Evolutionary conservation across 1,140 invertebrate species (phyloP).

Genomic region (Oscheius sp.): DNA sequence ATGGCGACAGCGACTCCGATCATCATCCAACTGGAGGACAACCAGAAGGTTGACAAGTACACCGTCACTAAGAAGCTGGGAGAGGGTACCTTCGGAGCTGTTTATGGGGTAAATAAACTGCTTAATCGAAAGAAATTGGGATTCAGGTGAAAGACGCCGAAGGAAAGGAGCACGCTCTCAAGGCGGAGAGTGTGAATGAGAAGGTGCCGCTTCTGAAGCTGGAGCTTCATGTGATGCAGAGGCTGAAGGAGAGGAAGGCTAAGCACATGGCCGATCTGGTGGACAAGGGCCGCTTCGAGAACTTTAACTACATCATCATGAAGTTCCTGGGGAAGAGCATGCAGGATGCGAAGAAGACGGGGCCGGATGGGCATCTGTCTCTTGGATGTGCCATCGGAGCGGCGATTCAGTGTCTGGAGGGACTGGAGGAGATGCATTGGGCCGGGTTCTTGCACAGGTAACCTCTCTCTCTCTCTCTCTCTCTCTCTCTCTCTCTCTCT

Average conservation of each 20-base stretch:
- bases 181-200: conserved; percentile 18
- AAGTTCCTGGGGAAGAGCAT: conserved; percentile 32
- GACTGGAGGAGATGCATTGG: conserved; percentile 44
- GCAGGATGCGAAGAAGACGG: conserved; percentile 32
- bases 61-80: conserved; percentile 37
- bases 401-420: conserved; percentile 44
- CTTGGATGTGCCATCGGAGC: conserved; percentile 40
- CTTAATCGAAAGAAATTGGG: not conserved
- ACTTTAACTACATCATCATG: conserved; percentile 40
- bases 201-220: conserved; percentile 35
- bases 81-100: conserved; percentile 32
- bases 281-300: conserved; percentile 28
- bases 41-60: conserved; percentile 24
- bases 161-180: conserved; percentile 32
- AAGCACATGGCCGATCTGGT: conserved; percentile 4
- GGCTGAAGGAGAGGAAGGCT: conserved; percentile 3
- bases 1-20: no score
- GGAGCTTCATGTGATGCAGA: conserved; percentile 31
- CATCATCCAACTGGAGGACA: conserved; percentile 24
- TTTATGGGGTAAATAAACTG: conserved; percentile 1
- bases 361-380: conserved; percentile 30
- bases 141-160: conserved; percentile 2
- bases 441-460: conserved; percentile 27
- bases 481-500: no score
- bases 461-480: no score